Base-by-base conservation (phyloP, 2,797 vertebrate genomes). In the Silurus aristotelis region DNA sequence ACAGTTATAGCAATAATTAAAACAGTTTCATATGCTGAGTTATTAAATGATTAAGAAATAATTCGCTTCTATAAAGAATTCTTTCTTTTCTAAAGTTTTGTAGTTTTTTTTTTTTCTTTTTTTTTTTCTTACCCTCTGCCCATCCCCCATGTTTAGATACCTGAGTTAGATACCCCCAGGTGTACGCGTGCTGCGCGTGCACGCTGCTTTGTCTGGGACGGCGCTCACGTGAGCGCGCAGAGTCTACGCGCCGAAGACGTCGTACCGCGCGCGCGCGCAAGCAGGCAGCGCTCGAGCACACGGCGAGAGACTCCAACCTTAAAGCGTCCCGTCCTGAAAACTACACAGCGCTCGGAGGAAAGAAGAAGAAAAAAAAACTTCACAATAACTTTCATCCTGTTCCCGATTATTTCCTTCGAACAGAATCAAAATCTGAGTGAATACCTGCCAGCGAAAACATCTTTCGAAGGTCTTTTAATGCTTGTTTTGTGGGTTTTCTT, bases 161-260 rank as follows among this genome's bases (percentile, higher is more conserved):
- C 87, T 88, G 52, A 75, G 56, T 48, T 70, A 77, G 13, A 46
- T 43, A 72, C 48, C 91, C 89, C 31, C 86, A 83, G 73, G 91
- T 89, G 94, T 91, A 94, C 95, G 90, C 92, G 94, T 94, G 89
- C 94, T 95, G 91, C 90, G 85, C 89, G 63, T 91, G 86, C 91
- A 94, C 93, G 90, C 86, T 90, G 93, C 94, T 94, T 95, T 95
- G 94, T 94, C 94, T 93, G 92, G 94, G 94, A 94, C 93, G 92
- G 78, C 6, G 70, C 25, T 68, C 82, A 86, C 60, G 86, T 84
- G 89, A 68, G 79, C 88, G 90, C 90, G 90, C 88, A 86, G 10
- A 76, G 84, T 77, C 84, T 85, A 87, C 80, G 58, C 66, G 85
- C 88, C 46, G 89, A 88, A 80, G 88, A 88, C 84, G 87, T 87